A percentile compares a stretch with the other conserved stretches of the same genome.
These are phyloP conservation scores for Temnothorax curvispinosus DNA, from an alignment of 1,140 invertebrate genomes.

Conservation along the genomic window DNA sequence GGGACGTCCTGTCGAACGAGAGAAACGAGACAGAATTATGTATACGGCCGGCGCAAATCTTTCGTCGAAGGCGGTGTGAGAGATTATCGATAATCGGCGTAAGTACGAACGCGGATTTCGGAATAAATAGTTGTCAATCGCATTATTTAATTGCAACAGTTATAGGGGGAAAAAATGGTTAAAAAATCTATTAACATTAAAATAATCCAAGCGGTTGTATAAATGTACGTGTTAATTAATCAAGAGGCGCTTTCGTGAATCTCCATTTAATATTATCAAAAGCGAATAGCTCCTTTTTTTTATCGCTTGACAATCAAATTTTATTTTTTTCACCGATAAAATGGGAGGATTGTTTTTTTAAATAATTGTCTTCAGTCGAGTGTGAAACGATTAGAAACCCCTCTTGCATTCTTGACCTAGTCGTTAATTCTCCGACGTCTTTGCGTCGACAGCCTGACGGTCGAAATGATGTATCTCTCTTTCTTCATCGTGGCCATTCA, in stretches of 20 bases:
- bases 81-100: constrained; percentile 26
- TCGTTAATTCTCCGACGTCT: constrained; percentile 69
- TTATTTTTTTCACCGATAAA: not conserved
- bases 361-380: not conserved
- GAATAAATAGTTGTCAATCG: not conserved
- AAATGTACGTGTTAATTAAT: not conserved
- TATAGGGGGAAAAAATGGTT: not conserved
- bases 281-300: not conserved
- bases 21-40: constrained; percentile 67
- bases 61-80: not conserved
- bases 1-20: constrained; percentile 69
- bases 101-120: not conserved
- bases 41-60: constrained; percentile 27
- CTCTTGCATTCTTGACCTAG: constrained; percentile 72
- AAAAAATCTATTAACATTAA: not conserved
- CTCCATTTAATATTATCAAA: not conserved
- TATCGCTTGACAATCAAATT: not conserved
- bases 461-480: constrained; percentile 65
- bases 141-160: not conserved
- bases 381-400: constrained; percentile 63
- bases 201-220: not conserved
- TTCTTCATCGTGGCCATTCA: not conserved
- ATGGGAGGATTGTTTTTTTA: not conserved
- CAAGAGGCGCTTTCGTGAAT: not conserved
- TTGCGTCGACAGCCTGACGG: constrained; percentile 28